These are phyloP conservation scores for Pseudomyrmex sp. DNA, from an alignment of 1,140 invertebrate species.

Conservation along the genomic window DNA sequence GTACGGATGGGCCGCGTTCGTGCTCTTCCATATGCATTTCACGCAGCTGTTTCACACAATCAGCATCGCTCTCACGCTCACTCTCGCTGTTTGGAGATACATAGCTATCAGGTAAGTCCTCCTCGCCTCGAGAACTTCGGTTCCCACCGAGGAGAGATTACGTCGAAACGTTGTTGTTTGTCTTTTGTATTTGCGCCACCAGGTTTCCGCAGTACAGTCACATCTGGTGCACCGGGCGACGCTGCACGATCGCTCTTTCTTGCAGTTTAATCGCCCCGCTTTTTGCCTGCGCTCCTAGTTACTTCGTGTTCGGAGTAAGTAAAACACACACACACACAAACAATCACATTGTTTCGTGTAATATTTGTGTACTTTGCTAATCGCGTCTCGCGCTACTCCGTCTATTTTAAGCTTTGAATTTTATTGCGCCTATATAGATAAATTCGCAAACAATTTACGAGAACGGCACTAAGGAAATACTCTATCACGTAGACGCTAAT, in stretches of 20 bases:
- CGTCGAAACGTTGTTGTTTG: neutral
- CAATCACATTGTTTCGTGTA: neutral
- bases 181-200: constrained; percentile 42
- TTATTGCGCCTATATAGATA: constrained; percentile 63
- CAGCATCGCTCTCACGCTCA: constrained; percentile 94
- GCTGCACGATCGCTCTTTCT: constrained; percentile 91
- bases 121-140: neutral
- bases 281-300: constrained; percentile 92
- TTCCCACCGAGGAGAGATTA: neutral
- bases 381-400: neutral
- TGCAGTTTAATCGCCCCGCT: constrained; percentile 90
- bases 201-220: constrained; percentile 88
- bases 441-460: constrained; percentile 68
- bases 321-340: neutral
- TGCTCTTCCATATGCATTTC: constrained; percentile 93
- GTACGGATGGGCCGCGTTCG: constrained; percentile 89
- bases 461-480: constrained; percentile 66
- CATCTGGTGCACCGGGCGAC: constrained; percentile 88
- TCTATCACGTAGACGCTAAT: constrained; percentile 75
- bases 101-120: constrained; percentile 87
- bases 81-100: constrained; percentile 92
- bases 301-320: constrained; percentile 88
- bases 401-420: neutral
- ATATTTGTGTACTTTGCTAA: neutral
- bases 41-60: constrained; percentile 93